Evolutionary conservation across 2,888 invertebrate species (phyloP), one percentile per base, ranked within the genome.

Genomic region (Pocota personata): DNA sequence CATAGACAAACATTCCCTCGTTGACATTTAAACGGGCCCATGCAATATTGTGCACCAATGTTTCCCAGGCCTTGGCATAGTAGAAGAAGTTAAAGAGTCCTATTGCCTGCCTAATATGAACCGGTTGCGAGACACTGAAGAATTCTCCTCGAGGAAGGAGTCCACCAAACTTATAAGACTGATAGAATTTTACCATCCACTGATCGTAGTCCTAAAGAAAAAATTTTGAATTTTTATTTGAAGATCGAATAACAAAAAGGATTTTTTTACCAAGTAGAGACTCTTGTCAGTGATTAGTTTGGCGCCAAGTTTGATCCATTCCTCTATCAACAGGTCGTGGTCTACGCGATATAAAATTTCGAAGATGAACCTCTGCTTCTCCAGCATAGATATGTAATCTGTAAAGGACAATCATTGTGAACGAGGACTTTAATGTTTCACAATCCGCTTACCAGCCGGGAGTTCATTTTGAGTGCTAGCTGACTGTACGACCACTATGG

Each of bases 11-110:
- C 89, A 96, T 93, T 67, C 94, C 94, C 91, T 95, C 95, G 91
- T 96, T 96, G 78, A 95, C 92, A 87, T 94, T 92, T 66, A 95
- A 93, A 71, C 96, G 95, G 19, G 95, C 93, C 93, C 95, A 95
- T 37, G 94, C 94, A 27, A 95, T 95, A 8, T 95, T 95, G 88
- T 94, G 94, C 90, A 94, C 94, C 93, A 97, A 96, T 32, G 95
- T 95, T 16, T 94, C 93, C 90, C 94, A 96, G 90, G 95, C 95
- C 91, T 95, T 95, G 87, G 96, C 95, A 78, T 95, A 94, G 92
- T 94, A 94, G 87, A 97, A 93, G 71, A 95, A 92, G 89, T 95
- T 94, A 92, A 95, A 95, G 7, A 95, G 91, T 57, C 94, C 93
- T 21, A 93, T 91, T 19, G 94, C 94, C 90, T 95, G 94, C 80